Percentiles rank a stretch among this genome's conserved stretches.
These are phyloP conservation scores for Sesamia nonagrioides DNA, from an alignment of 1,140 invertebrate species.

Conservation along the genomic window DNA sequence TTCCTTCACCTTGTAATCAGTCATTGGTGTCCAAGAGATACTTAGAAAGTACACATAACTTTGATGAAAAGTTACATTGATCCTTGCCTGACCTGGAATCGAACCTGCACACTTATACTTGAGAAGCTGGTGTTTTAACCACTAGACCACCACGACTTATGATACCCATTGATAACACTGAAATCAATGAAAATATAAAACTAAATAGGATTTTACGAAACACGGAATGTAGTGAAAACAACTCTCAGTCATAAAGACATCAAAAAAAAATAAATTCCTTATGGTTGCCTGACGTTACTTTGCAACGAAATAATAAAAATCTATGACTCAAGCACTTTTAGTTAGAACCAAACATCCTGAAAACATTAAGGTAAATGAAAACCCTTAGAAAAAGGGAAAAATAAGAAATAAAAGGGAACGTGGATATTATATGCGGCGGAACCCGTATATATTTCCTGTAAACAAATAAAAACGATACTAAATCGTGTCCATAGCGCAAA, in stretches of 20 bases:
- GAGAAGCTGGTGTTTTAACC: too few species aligned
- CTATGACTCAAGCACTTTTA: not conserved
- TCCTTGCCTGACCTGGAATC: too few species aligned
- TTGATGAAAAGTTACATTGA: too few species aligned
- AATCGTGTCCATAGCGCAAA: slow-evolving; percentile 57
- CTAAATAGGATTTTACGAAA: too few species aligned
- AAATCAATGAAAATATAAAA: not conserved
- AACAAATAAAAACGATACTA: slow-evolving; percentile 61
- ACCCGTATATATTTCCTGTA: slow-evolving; percentile 60
- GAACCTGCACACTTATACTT: too few species aligned
- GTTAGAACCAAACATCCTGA: not conserved
- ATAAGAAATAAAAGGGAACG: slow-evolving; percentile 31
- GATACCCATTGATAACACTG: too few species aligned
- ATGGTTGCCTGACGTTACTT: not conserved
- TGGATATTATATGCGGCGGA: slow-evolving; percentile 38
- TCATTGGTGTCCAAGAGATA: too few species aligned
- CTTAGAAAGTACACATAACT: too few species aligned
- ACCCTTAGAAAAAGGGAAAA: slow-evolving; percentile 20
- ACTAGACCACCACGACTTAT: too few species aligned
- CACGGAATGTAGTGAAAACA: not conserved
- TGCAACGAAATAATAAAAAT: slow-evolving; percentile 13
- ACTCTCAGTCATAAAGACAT: not conserved
- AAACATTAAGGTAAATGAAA: slow-evolving; percentile 44
- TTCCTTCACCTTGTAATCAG: too few species aligned
- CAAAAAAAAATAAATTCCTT: not conserved